Percentiles rank a stretch among this genome's conserved stretches.
These are phyloP conservation scores for Psettodes erumei DNA, from an alignment of 2,113 vertebrate genomes.

Conservation along the genomic window DNA sequence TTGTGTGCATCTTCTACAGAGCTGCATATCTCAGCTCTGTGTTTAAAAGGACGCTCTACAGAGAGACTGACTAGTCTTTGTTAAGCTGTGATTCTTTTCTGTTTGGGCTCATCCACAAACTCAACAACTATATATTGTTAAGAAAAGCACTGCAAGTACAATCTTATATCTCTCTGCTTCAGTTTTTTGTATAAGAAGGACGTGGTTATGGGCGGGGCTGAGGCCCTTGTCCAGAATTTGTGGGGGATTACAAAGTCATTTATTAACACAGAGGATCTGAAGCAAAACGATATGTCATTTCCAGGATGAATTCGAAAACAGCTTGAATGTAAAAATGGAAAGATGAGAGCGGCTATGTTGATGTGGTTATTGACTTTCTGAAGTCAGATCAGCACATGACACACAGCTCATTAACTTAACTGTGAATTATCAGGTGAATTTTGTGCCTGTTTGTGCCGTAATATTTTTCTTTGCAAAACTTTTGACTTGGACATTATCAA, in stretches of 20 bases:
- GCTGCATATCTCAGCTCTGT: conserved; percentile 79
- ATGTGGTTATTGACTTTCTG: not conserved
- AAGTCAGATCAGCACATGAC: not conserved
- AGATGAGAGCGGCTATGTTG: not conserved
- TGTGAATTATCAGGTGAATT: not conserved
- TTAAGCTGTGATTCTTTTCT: conserved; percentile 44
- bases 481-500: too few relatives aligned
- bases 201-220: not conserved
- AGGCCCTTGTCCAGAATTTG: not conserved
- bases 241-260: not conserved
- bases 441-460: not conserved
- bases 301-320: not conserved
- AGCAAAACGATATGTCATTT: not conserved
- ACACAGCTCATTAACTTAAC: not conserved
- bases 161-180: not conserved
- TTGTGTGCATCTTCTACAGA: conserved; percentile 92
- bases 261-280: not conserved
- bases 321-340: not conserved
- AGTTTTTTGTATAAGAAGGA: not conserved
- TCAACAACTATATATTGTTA: conserved; percentile 26
- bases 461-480: not conserved
- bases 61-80: conserved; percentile 56
- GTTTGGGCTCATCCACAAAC: conserved; percentile 24
- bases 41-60: conserved; percentile 45
- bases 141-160: not conserved